Evolutionary conservation across 1,140 invertebrate species (phyloP), one percentile per base, ranked within the genome.

Genomic region (Ceratosolen fusciceps): DNA sequence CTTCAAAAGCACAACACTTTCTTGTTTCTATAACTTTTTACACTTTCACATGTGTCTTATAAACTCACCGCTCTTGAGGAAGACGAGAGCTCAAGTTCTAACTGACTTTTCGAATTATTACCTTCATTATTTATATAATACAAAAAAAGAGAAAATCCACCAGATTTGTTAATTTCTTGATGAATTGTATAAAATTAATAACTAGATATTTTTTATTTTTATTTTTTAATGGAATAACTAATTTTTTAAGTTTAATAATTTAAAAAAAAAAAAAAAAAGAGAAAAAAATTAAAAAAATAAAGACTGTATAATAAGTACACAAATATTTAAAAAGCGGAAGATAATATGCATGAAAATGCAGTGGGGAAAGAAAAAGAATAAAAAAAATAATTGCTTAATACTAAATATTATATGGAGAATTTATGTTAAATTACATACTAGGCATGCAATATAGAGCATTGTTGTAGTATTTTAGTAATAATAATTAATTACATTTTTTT

Each of bases 321-420:
- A 75, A 62, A 65, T 67, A 80, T 26, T 80, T 49, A 77, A 80
- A 74, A 80, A 77, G 79, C 74, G 74, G n/a, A 73, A 77, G 74
- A 80, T 73, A 80, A 80, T 80, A 80, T 80, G 79, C 79, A 80
- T 80, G 79, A 80, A 80, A 80, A 72, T 49, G 54, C 65, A 80
- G 31, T 68, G 12, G 34, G 26, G 26, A 58, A 34, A 70, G 68
- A 31, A 68, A 67, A 68, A 26, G 24, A 1, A 67, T 43, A 56
- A 79, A n/a, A 79, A 79, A 54, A 29, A 67, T 26, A 52, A 31
- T 24, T 52, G 34, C 52, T 9, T 49, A 24, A 34, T 29, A 37
- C 37, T 65, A 16, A 56, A 58, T 34, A 37, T 39, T 34, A 58
- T 34, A 37, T 58, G 21, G 9, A 74, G 68, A 47, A 31, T 31